Evolutionary conservation across 1,140 invertebrate genomes (phyloP), one percentile per base, ranked within the genome.

Genomic region (Heterodera schachtii): DNA sequence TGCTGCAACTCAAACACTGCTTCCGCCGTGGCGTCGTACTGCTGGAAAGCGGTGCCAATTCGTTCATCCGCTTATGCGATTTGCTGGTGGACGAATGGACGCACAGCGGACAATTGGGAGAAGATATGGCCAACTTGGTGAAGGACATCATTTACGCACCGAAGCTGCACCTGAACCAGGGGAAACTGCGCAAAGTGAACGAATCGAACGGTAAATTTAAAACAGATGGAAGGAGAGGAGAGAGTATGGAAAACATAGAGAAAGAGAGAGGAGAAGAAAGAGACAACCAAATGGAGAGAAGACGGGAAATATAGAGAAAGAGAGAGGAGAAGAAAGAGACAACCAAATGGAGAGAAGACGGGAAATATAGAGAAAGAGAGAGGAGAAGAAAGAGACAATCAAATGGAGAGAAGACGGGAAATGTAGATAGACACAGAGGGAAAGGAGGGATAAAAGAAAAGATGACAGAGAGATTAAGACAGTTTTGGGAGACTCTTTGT

Each of bases 91-190:
- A 82, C 16, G n/a, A 70, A 16, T 86, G 84, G 84, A 43, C 79
- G 8, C 43, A 78, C 13, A 66, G 47, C 16, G 84, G 84, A 6
- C 46, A 73, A 41, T 60, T 87, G 4, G 80, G 60, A 13, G 41
- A 82, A 3, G 76, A 81, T 8, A 73, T 79, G 21, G 79, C 69
- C 16, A 82, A 81, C 66, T n/a, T 87, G 57, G 86, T 87, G 16
- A 84, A 80, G 43, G 84, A 86, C 49, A 79, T 86, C 71, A 73
- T 86, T 13, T 86, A 86, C 70, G 84, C 84, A 4, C 86, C 84
- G 21, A 86, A 86, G 60, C 47, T 86, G 44, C 84, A 86, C 80
- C 66, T 86, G 49, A 86, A 87, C 75, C 60, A 85, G 19, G 86
- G 86, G 21, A 81, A 87, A 75, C 75, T 86, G 66, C 83, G 84